Conservation (phyloP, 2,797 vertebrate genomes). For the Leptatherina wallacei region DNA sequence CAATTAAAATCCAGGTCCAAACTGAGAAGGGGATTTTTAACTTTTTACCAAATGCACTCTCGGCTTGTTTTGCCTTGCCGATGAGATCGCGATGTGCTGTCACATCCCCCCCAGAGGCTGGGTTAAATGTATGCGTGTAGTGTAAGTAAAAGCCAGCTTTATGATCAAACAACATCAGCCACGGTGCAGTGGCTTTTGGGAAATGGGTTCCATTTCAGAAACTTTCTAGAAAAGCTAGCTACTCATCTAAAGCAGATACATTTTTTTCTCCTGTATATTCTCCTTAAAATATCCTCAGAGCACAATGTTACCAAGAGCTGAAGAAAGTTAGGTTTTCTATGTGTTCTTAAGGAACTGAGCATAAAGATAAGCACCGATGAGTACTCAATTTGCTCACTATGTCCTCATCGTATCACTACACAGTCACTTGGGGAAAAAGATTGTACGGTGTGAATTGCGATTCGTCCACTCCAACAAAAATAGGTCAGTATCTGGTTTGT, state of each 20-base stretch:
- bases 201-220: slow-evolving; percentile 53
- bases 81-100: slow-evolving; percentile 42
- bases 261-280: slow-evolving; percentile 35
- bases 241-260: slow-evolving; percentile 24
- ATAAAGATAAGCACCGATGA: slow-evolving; percentile 16
- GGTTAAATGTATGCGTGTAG: slow-evolving; percentile 52
- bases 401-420: slow-evolving; percentile 21
- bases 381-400: slow-evolving; percentile 22
- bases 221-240: slow-evolving; percentile 34
- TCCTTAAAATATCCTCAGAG: slow-evolving; percentile 43
- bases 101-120: slow-evolving; percentile 37
- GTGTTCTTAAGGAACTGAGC: background rate
- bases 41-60: slow-evolving; percentile 42
- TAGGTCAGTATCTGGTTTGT: slow-evolving; percentile 61
- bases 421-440: slow-evolving; percentile 30
- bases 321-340: background rate
- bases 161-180: slow-evolving; percentile 64
- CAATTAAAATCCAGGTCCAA: slow-evolving; percentile 35
- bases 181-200: slow-evolving; percentile 57
- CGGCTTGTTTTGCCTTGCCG: slow-evolving; percentile 39
- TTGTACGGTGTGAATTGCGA: slow-evolving; percentile 39
- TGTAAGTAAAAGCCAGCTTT: slow-evolving; percentile 63
- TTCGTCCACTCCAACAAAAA: slow-evolving; percentile 47
- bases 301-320: slow-evolving; percentile 32
- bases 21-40: slow-evolving; percentile 43